Evolutionary conservation across 2,113 vertebrate genomes (phyloP).

Genomic region (Tenrec ecaudatus): DNA sequence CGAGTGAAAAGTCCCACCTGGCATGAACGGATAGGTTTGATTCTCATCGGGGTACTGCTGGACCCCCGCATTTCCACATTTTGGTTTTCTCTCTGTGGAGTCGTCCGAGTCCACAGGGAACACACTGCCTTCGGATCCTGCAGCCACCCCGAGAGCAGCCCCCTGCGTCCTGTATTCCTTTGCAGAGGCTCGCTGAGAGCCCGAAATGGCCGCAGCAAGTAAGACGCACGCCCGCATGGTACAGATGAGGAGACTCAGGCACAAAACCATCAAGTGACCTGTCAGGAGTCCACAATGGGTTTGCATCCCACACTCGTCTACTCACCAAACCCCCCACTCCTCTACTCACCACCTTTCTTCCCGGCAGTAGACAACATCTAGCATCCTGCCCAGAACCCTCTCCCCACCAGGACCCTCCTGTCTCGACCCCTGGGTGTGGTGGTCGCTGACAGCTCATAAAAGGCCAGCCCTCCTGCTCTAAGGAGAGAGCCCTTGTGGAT

Average conservation of each 20-base stretch:
- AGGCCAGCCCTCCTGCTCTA: neutral
- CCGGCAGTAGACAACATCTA: neutral
- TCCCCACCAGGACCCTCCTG: neutral
- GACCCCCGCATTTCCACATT: neutral
- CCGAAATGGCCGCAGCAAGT: neutral
- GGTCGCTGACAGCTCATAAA: neutral
- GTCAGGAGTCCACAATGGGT: neutral
- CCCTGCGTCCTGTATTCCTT: neutral
- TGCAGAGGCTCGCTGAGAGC: neutral
- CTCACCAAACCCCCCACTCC: too few relatives aligned
- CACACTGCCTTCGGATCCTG: neutral
- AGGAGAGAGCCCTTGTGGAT: neutral
- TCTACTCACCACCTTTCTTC: neutral
- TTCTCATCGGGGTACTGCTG: neutral
- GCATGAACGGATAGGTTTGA: neutral
- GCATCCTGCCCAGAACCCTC: neutral
- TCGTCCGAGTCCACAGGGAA: neutral
- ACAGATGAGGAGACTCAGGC: neutral
- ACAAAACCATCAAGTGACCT: neutral
- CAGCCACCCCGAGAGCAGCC: neutral
- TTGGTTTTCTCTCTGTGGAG: slow-evolving; percentile 28
- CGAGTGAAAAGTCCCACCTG: slow-evolving; percentile 14
- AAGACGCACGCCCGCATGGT: neutral
- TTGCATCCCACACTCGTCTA: neutral
- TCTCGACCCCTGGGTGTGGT: neutral